Base-by-base conservation (phyloP, 2,113 vertebrate genomes). In the Burhinus bistriatus region DNA sequence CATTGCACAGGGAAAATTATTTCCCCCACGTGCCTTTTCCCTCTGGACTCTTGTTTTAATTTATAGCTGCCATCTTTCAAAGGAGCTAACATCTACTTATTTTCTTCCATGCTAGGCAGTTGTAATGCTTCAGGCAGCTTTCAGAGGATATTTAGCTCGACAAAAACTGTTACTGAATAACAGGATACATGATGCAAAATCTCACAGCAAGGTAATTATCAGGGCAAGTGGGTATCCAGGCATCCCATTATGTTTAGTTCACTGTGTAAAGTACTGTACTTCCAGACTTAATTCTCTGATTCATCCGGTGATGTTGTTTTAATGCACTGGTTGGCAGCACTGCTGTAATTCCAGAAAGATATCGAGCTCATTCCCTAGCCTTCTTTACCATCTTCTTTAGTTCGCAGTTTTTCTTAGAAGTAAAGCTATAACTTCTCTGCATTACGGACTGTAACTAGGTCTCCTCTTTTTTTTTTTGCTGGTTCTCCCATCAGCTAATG, bases 111-210 rank as follows among this genome's bases (percentile, higher is more conserved):
- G 68, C 57, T 78, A 99, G 99, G 98, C 96, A 30, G 89, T 97
- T 5, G 91, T 96, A 17, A 66, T 96, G 87, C 96, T 99, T 83
- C 99, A 99, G 97, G 98, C 99, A 23, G 98, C 97, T 62, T 96
- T 99, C 91, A 98, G 98, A 95, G 99, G 98, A 54, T 99, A 99
- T 80, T 95, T 98, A 57, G 85, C 97, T 38, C 98, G 98, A 90
- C 93, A 97, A 40, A 98, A 97, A 10, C 98, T 98, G 51, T 95
- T 99, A 55, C 36, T 85, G n/a, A 78, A n/a, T 36, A 14, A 40
- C 2, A 15, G 44, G 26, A 55, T 32, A 5, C 40, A 14, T 32
- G 70, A 36, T 40, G 38, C 62, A 34, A 61, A 93, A 17, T 27
- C 73, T 64, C 72, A 59, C 64, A 34, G 51, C 19, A 4, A 98